Evolutionary conservation across 2,113 vertebrate species (phyloP).

Genomic region (Sprattus sprattus): DNA sequence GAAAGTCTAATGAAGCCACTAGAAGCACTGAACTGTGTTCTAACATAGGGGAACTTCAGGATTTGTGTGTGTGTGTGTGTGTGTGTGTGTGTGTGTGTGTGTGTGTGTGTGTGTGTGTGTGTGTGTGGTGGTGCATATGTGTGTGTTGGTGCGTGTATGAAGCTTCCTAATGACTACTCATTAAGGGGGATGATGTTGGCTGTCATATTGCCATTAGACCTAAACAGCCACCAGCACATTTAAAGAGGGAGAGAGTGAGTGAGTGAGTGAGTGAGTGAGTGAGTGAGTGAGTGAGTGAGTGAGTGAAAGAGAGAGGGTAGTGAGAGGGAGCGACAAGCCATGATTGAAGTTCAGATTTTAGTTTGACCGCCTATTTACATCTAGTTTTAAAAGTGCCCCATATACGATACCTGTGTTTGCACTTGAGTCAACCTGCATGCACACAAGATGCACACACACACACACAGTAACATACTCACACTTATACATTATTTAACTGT

Average conservation of each 20-base stretch:
- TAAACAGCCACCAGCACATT: neutral
- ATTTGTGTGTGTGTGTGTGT: neutral
- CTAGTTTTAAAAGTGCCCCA: too few species aligned
- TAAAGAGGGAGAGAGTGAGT: neutral
- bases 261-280: neutral
- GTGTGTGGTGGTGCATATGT: neutral
- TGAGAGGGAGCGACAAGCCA: too few species aligned
- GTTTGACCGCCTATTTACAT: too few species aligned
- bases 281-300: neutral
- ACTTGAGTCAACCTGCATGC: neutral
- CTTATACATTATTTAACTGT: neutral
- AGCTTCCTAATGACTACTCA: neutral
- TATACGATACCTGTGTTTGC: too few species aligned
- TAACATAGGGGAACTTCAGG: neutral
- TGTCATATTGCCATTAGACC: neutral
- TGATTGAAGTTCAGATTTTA: too few species aligned
- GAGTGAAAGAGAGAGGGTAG: neutral
- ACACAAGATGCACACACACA: neutral
- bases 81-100: slow-evolving; percentile 7
- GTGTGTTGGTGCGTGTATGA: neutral
- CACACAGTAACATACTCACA: neutral
- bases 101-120: neutral
- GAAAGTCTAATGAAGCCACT: neutral
- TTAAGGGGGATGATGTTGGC: neutral
- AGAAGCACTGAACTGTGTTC: neutral